phyloP scores from a whole-genome alignment of 2,113 vertebrate species.

The Zosterops hypoxanthus region DNA sequence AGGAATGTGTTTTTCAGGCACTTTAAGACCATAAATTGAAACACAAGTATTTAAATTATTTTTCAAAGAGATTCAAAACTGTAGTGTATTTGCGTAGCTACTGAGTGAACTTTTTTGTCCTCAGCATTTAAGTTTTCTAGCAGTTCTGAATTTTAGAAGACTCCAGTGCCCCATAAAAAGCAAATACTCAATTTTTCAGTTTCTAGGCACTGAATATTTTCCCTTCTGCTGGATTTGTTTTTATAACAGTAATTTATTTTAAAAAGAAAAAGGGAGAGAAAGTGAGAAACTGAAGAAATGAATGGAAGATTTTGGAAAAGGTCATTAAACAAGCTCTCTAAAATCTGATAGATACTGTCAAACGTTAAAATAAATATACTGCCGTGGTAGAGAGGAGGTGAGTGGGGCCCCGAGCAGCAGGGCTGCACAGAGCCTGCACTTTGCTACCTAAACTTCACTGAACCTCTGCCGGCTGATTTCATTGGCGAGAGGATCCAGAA shows the following conservation, averaged over 20 bases:
- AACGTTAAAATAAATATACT: constrained; percentile 42
- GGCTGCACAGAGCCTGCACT: not conserved
- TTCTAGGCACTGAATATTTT: constrained; percentile 79
- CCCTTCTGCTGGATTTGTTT: constrained; percentile 84
- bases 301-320: constrained; percentile 63
- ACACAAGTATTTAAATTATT: constrained; percentile 77
- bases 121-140: constrained; percentile 82
- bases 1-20: constrained; percentile 52
- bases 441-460: constrained; percentile 1
- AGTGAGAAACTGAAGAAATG: constrained; percentile 69
- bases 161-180: constrained; percentile 85
- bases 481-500: constrained; percentile 14
- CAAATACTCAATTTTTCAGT: constrained; percentile 82
- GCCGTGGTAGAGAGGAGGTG: not conserved
- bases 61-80: constrained; percentile 71
- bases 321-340: constrained; percentile 56
- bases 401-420: not conserved
- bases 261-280: constrained; percentile 73
- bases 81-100: constrained; percentile 72
- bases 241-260: constrained; percentile 86
- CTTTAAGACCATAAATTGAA: constrained; percentile 73
- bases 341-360: constrained; percentile 63
- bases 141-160: constrained; percentile 84
- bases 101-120: constrained; percentile 69
- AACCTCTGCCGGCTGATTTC: constrained; percentile 28